phyloP scores from a whole-genome alignment of 2,113 vertebrate species.

The Ceyx margarethae region DNA sequence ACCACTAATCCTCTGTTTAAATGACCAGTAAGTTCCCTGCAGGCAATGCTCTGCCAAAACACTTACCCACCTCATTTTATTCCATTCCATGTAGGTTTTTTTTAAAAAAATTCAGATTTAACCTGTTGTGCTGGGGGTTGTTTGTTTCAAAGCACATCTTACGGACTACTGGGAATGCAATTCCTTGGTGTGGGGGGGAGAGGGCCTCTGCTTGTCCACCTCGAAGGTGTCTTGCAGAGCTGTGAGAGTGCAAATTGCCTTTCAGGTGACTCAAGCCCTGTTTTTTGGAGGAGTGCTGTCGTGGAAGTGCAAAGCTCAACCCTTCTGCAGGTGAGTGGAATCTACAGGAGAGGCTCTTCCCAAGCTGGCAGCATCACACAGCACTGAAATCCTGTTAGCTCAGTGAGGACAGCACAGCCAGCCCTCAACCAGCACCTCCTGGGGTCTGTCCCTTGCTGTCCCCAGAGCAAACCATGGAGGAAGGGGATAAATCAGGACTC shows the following conservation, averaged over 20 bases:
- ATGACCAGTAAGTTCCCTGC: slow-evolving; percentile 32
- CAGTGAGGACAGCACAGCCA: neutral
- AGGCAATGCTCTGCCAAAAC: slow-evolving; percentile 32
- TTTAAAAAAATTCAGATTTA: neutral
- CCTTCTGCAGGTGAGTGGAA: neutral
- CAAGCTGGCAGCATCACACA: neutral
- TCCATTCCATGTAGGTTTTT: neutral
- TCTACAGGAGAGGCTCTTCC: neutral
- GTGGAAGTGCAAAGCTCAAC: neutral
- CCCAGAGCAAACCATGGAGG: neutral
- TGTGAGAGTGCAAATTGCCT: neutral
- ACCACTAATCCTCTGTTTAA: slow-evolving; percentile 29
- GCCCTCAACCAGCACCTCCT: neutral
- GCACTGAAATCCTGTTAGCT: neutral
- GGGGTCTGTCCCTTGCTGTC: neutral
- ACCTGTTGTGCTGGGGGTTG: neutral
- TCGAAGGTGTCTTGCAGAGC: neutral
- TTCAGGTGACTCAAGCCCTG: neutral
- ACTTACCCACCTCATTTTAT: slow-evolving; percentile 38
- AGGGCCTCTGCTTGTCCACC: neutral
- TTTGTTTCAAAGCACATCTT: neutral
- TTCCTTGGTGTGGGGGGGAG: neutral
- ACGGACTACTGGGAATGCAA: neutral
- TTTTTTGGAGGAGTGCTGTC: neutral
- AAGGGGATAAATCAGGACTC: neutral